Conservation (phyloP, 2,797 vertebrate genomes). For the Pygocentrus nattereri region DNA sequence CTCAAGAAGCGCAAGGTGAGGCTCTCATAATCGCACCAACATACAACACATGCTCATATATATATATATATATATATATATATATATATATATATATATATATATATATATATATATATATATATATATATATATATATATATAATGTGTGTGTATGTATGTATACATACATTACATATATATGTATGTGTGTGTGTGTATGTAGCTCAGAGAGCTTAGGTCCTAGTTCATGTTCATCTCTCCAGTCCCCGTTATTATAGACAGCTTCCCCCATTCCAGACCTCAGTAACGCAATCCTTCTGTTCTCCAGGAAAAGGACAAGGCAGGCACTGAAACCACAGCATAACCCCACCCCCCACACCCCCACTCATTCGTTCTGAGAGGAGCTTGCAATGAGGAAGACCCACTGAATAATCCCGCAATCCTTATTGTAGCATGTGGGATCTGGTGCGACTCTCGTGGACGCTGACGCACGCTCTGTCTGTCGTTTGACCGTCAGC, state of each 20-base stretch:
- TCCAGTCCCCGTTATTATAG: conserved; percentile 10
- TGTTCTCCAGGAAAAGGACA: conserved; percentile 84
- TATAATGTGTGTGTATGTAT: too few relatives aligned
- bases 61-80: too few relatives aligned
- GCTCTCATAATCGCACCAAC: neutral
- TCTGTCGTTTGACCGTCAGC: conserved; percentile 33
- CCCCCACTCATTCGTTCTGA: conserved; percentile 53
- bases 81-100: too few relatives aligned
- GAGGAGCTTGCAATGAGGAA: conserved; percentile 59
- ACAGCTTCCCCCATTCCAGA: conserved; percentile 27
- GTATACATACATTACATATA: too few relatives aligned
- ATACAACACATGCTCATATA: conserved; percentile 4
- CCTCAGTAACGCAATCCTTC: conserved; percentile 71
- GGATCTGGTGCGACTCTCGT: conserved; percentile 65
- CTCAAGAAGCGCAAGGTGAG: conserved; percentile 93
- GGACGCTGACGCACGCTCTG: conserved; percentile 49
- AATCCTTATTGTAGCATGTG: conserved; percentile 69
- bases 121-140: too few relatives aligned
- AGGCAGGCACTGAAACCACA: conserved; percentile 72
- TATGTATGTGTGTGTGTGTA: too few relatives aligned
- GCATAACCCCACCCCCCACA: conserved; percentile 70
- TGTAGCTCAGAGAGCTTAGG: neutral
- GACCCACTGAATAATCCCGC: conserved; percentile 63
- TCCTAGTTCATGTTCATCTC: conserved; percentile 19
- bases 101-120: too few relatives aligned